Percentiles rank a stretch among this genome's conserved stretches.
Conservation (phyloP, 1,140 invertebrate genomes). For the Calliopsis andreniformis region DNA sequence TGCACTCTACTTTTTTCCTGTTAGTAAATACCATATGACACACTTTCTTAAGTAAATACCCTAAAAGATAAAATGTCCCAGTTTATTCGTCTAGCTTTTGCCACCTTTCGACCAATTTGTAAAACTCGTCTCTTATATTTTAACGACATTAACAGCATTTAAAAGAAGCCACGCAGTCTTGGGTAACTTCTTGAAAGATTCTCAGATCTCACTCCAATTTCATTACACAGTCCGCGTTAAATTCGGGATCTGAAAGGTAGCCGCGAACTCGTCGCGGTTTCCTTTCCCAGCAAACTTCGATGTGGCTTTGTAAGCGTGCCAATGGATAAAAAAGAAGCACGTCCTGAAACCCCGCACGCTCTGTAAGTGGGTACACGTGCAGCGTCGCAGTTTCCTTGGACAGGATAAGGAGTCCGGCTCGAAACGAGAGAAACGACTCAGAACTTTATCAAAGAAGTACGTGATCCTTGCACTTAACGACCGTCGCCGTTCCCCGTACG, state of each 20-base stretch:
- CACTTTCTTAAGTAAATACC: too few relatives aligned
- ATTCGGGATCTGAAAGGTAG: conserved; percentile 40
- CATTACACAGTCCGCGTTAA: conserved; percentile 31
- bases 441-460: conserved; percentile 68
- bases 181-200: conserved; percentile 37
- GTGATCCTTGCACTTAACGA: conserved; percentile 69
- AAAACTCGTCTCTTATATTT: too few relatives aligned
- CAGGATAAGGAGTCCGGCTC: conserved; percentile 59
- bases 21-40: too few relatives aligned
- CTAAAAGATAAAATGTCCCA: too few relatives aligned
- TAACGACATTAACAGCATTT: not conserved
- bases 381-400: conserved; percentile 52
- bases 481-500: conserved; percentile 38
- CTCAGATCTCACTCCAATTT: conserved; percentile 9
- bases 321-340: conserved; percentile 39
- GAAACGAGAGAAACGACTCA: conserved; percentile 67
- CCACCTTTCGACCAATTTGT: too few relatives aligned
- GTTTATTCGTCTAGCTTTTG: too few relatives aligned
- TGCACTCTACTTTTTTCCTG: too few relatives aligned
- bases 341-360: conserved; percentile 17
- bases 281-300: conserved; percentile 47
- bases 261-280: conserved; percentile 1
- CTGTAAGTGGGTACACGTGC: conserved; percentile 57
- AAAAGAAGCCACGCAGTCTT: conserved; percentile 25
- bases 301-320: conserved; percentile 58